Evolutionary conservation across 2,113 vertebrate genomes (phyloP), one percentile per base, ranked within the genome.

Genomic region (Dicerorhinus sumatrensis): DNA sequence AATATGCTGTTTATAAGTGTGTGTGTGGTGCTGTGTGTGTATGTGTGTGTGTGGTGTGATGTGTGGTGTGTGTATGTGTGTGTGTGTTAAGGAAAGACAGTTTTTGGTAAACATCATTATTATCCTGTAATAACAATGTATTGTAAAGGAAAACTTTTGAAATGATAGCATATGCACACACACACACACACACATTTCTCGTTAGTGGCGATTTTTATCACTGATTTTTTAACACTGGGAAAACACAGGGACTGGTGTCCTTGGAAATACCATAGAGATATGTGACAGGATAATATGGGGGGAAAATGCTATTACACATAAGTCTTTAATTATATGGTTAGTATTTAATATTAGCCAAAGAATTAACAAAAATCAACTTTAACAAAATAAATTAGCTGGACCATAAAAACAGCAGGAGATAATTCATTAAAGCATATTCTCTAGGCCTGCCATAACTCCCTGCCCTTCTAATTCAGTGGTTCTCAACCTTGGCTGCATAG

Each of bases 341-440:
- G 6, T 77, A 62, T 80, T 90, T 84, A 95, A 87, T 77, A 36
- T 92, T 88, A 48, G 58, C 21, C 8, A 96, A 94, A 90, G 25
- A 92, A 46, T 27, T 76, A 85, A 77, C 73, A 42, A 67, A 76
- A 91, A 91, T 33, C 5, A 56, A 51, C 60, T 94, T 92, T 80
- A 82, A 77, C 84, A 58, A 81, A 89, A 95, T 91, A 60, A 94
- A 93, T 81, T 72, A 95, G 36, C 31, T 94, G 76, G 62, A 79
- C 25, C 62, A 83, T 95, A 60, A 92, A 88, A 94, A 85, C 0
- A 89, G 29, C 46, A 89, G 79, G 73, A 86, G 27, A 75, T 65
- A 62, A 69, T 95, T 90, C 70, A 67, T 95, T 92, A 81, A 96
- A 95, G 72, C 54, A 46, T 76, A 75, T 80, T 90, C n/a, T 88